Evolutionary conservation across 2,797 vertebrate species (phyloP), one percentile per base, ranked within the genome.

Genomic region (Spinus olivaceus): DNA sequence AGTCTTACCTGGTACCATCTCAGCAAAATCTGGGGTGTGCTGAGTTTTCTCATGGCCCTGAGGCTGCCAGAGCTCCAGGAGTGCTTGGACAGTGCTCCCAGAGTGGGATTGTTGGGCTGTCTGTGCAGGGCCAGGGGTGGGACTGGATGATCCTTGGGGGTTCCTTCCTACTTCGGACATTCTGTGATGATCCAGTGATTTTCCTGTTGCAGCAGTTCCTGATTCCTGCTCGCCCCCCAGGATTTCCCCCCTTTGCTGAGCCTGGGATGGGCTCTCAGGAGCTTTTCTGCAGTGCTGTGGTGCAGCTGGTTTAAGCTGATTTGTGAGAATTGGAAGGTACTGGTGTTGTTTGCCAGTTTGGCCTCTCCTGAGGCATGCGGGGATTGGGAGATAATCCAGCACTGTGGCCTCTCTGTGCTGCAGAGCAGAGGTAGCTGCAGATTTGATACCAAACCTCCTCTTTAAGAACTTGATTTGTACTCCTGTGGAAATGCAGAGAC

Each of bases 51-150:
- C 66, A 5, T 12, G 41, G 46, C 59, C 51, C 46, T 0, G 2
- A 60, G 33, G 59, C 59, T 83, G 63, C 35, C 49, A 33, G 49
- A 82, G 56, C 25, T 78, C 30, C 8, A 27, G 33, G 39, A 51
- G 12, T 1, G 1, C 9, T 71, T 46, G 72, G 51, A 14, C 59
- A 51, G 0, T 0, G 0, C 51, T 78, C 28, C 8, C 18, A 65
- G 46, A 30, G 4, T 39, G n/a, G 33, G 33, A 9, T 41, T 71
- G 37, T 24, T 78, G 33, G 57, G 25, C 10, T 61, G 41, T 81
- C 54, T 56, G 15, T 53, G 54, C 32, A 54, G 35, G 41, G 27
- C 12, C 54, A 54, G n/a, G n/a, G 4, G 3, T 3, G 28, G 57
- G 14, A 17, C 51, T 83, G 25, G 57, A 15, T 33, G 49, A 22